Percentiles rank a stretch among this genome's conserved stretches.
Evolutionary conservation across 2,113 vertebrate species (phyloP).

Genomic region (Coregonus clupeaformis): DNA sequence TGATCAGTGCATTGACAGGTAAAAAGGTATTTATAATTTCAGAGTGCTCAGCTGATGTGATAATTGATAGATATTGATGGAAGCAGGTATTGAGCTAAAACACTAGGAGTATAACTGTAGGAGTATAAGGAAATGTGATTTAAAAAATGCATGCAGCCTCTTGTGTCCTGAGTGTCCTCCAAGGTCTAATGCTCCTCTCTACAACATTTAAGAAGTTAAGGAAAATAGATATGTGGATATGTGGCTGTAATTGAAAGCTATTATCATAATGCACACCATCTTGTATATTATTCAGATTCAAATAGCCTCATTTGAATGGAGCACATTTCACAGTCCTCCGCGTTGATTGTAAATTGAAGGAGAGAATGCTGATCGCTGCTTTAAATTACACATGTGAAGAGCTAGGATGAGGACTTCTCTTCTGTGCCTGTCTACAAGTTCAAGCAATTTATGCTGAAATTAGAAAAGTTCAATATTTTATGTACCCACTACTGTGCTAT

Average conservation of each 20-base stretch:
- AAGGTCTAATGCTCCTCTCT: constrained; percentile 43
- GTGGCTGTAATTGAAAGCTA: constrained; percentile 66
- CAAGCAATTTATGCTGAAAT: constrained; percentile 62
- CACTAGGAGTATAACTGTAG: constrained; percentile 8
- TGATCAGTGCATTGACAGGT: constrained; percentile 63
- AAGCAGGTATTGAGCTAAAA: constrained; percentile 41
- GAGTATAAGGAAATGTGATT: constrained; percentile 31
- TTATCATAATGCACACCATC: constrained; percentile 69
- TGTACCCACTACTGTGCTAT: constrained; percentile 49
- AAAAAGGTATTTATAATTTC: constrained; percentile 64
- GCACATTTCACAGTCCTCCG: constrained; percentile 61
- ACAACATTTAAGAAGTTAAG: constrained; percentile 46
- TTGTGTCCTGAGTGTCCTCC: constrained; percentile 42
- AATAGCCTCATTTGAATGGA: constrained; percentile 63
- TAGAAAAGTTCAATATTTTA: constrained; percentile 64
- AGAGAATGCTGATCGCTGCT: constrained; percentile 56
- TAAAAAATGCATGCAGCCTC: constrained; percentile 1
- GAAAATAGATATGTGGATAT: constrained; percentile 57
- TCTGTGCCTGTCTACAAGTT: constrained; percentile 46
- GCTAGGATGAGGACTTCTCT: constrained; percentile 50
- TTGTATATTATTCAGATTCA: constrained; percentile 70
- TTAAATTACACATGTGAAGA: constrained; percentile 52
- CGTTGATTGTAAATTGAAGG: constrained; percentile 65
- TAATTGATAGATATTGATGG: constrained; percentile 65
- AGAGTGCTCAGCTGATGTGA: constrained; percentile 39